These are phyloP conservation scores for Centropus unirufus DNA, from an alignment of 2,113 vertebrate genomes.

Conservation along the genomic window DNA sequence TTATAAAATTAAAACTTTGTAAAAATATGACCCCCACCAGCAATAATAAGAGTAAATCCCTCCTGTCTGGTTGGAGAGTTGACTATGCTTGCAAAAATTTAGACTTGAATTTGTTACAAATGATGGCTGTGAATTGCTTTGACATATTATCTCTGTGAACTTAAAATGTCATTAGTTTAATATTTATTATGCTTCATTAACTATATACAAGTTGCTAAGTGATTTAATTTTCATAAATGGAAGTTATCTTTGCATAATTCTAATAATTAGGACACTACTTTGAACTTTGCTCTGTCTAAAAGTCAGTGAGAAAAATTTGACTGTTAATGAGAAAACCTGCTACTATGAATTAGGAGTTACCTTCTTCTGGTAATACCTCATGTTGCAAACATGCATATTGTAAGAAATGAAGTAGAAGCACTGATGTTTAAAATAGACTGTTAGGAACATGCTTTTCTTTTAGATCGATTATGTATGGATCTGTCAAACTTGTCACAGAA, in stretches of 20 bases:
- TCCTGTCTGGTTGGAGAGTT: not conserved
- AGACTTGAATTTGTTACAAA: not conserved
- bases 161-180: constrained; percentile 56
- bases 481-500: not conserved
- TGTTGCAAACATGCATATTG: fast-evolving
- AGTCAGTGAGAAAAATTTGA: not conserved
- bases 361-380: not conserved
- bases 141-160: not conserved
- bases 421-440: not conserved
- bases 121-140: constrained; percentile 23
- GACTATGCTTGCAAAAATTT: not conserved
- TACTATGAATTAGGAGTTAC: not conserved
- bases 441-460: not conserved
- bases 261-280: constrained; percentile 31
- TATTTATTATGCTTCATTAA: constrained; percentile 57
- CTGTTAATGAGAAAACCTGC: not conserved
- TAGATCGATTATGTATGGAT: not conserved
- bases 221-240: constrained; percentile 50
- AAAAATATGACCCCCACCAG: not conserved
- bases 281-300: constrained; percentile 7
- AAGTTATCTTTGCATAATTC: constrained; percentile 29
- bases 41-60: not conserved
- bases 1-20: not conserved
- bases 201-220: constrained; percentile 40
- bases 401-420: not conserved